phyloP scores from a whole-genome alignment of 2,888 invertebrate species.

The Anagyrus pseudococci region DNA sequence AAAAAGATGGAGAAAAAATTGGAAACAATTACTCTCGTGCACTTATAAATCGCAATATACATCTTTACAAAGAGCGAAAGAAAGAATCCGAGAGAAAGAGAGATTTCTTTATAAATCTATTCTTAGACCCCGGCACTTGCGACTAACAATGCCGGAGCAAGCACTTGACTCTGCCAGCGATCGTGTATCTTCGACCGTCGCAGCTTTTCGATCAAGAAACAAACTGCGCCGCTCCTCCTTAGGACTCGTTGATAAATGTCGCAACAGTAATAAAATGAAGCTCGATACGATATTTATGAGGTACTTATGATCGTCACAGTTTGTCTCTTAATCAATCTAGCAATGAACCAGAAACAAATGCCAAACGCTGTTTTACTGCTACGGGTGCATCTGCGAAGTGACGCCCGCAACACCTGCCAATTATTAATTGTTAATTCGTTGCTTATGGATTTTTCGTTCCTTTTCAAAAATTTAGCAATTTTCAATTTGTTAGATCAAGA shows the following conservation, averaged over 20 bases:
- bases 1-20: background rate
- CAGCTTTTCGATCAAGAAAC: conserved; percentile 5
- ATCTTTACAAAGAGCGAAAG: background rate
- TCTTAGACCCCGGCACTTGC: background rate
- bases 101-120: background rate
- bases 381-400: conserved; percentile 49
- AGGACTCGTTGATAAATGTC: background rate
- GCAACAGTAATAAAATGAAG: background rate
- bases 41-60: too few relatives aligned
- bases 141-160: background rate
- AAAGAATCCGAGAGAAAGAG: background rate
- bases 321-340: conserved; percentile 24
- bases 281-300: background rate
- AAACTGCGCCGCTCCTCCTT: conserved; percentile 5
- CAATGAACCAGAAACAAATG: conserved; percentile 52
- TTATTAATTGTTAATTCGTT: conserved; percentile 52
- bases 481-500: conserved; percentile 42
- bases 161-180: background rate
- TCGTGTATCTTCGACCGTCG: conserved; percentile 21
- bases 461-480: conserved; percentile 4
- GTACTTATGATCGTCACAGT: conserved; percentile 1
- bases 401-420: conserved; percentile 59
- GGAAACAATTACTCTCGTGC: too few relatives aligned
- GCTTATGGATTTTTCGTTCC: conserved; percentile 1
- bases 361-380: conserved; percentile 55